phyloP scores from a whole-genome alignment of 2,888 invertebrate species.

The Osedax frankpressi region DNA sequence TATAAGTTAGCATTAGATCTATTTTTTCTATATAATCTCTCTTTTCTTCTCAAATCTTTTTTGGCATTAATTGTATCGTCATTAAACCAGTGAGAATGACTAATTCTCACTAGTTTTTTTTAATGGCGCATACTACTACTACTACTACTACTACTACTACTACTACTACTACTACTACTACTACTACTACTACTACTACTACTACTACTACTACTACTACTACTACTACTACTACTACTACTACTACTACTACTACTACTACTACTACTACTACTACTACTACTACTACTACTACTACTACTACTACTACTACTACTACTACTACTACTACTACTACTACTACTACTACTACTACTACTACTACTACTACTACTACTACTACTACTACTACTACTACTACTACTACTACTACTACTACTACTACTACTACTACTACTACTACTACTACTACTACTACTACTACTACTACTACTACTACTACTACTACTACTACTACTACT shows the following conservation, averaged over 20 bases:
- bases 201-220: slow-evolving; percentile 18
- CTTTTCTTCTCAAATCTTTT: too few relatives aligned
- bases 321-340: slow-evolving; percentile 14
- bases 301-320: slow-evolving; percentile 14
- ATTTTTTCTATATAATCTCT: too few relatives aligned
- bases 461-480: background rate
- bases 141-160: slow-evolving; percentile 16
- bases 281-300: slow-evolving; percentile 18
- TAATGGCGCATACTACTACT: slow-evolving; percentile 7
- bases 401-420: background rate
- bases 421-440: background rate
- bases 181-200: slow-evolving; percentile 16
- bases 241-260: slow-evolving; percentile 20
- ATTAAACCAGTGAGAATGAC: too few relatives aligned
- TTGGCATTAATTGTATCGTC: too few relatives aligned
- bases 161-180: slow-evolving; percentile 16
- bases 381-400: slow-evolving; percentile 5
- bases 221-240: slow-evolving; percentile 20
- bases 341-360: slow-evolving; percentile 6
- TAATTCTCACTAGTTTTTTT: background rate
- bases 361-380: slow-evolving; percentile 12
- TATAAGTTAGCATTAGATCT: too few relatives aligned
- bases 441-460: background rate
- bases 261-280: slow-evolving; percentile 18
- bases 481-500: background rate